Conservation (phyloP, 2,888 invertebrate genomes). For the Melikaiella ostensackeni region DNA sequence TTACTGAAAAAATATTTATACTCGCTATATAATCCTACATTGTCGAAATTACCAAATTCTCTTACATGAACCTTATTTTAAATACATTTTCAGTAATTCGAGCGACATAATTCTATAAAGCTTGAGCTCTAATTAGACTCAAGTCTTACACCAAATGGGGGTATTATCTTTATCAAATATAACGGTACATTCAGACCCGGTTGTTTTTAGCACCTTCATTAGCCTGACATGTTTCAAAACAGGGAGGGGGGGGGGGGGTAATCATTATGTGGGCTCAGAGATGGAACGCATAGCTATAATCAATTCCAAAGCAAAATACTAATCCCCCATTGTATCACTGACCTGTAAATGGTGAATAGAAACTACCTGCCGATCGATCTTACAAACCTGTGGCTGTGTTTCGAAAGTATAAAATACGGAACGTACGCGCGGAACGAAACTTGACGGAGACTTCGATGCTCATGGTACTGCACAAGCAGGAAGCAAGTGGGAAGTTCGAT, state of each 20-base stretch:
- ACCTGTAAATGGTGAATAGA: conserved; percentile 7
- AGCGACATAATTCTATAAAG: neutral
- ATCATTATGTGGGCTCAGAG: conserved; percentile 52
- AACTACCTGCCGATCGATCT: conserved; percentile 2
- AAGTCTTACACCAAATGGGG: conserved; percentile 62
- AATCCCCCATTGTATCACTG: conserved; percentile 15
- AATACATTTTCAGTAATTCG: neutral
- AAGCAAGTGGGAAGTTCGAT: neutral
- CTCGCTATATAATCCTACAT: no score
- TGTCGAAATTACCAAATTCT: neutral
- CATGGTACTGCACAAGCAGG: conserved; percentile 36
- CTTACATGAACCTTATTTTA: neutral
- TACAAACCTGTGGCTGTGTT: neutral
- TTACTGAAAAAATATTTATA: no score
- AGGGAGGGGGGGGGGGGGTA: conserved; percentile 39
- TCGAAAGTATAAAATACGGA: conserved; percentile 13
- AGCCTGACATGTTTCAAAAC: conserved; percentile 41
- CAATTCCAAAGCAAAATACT: neutral
- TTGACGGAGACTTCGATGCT: conserved; percentile 1
- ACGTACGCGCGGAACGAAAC: conserved; percentile 6
- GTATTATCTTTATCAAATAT: conserved; percentile 66
- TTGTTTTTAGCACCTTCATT: conserved; percentile 63
- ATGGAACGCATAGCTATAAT: conserved; percentile 25
- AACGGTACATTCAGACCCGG: conserved; percentile 64
- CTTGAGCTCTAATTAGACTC: neutral